Evolutionary conservation across 2,797 vertebrate genomes (phyloP), one percentile per base, ranked within the genome.

Genomic region (Macropus fuliginosus): DNA sequence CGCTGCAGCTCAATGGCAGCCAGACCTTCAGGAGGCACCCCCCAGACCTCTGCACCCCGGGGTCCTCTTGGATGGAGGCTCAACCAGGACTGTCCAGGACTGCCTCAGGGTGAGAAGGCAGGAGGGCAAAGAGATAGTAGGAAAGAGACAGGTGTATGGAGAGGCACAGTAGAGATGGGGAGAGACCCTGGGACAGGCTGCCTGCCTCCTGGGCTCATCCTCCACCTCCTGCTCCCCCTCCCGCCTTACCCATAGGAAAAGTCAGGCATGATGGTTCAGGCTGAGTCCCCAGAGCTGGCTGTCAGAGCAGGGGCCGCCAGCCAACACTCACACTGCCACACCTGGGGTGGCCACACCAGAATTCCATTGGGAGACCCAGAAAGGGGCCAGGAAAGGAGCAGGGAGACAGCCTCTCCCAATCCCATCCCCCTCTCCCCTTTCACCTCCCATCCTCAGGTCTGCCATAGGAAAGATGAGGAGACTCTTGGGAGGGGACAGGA

Each of bases 191-290:
- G 0, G 59, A 90, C 54, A 93, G 94, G 91, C 95, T 59, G 62
- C 34, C 31, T 40, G 62, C 91, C 12, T 54, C 34, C 74, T 24
- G 66, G 62, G 54, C n/a, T 81, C 16, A 2, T 24, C 18, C 21
- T 6, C 27, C 55, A 29, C 11, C 0, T 28, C 87, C 74, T 18
- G 24, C 50, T 50, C 28, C 27, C 40, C 13, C 59, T 91, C 92
- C 91, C 50, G 81, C 66, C 56, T 11, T 2, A 56, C 52, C 92
- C 94, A 56, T 59, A 93, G 94, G 89, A 94, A 66, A 28, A n/a
- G 91, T 97, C 97, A 97, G 93, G 92, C 62, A 81, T 9, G 29
- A 94, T 92, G 92, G 94, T 95, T 96, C 94, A 89, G 96, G 74
- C 74, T 89, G 59, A 0, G 0, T 50, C 92, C 90, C 54, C 95